phyloP scores from a whole-genome alignment of 1,140 invertebrate species.

The Pseudomyrmex concolor region DNA sequence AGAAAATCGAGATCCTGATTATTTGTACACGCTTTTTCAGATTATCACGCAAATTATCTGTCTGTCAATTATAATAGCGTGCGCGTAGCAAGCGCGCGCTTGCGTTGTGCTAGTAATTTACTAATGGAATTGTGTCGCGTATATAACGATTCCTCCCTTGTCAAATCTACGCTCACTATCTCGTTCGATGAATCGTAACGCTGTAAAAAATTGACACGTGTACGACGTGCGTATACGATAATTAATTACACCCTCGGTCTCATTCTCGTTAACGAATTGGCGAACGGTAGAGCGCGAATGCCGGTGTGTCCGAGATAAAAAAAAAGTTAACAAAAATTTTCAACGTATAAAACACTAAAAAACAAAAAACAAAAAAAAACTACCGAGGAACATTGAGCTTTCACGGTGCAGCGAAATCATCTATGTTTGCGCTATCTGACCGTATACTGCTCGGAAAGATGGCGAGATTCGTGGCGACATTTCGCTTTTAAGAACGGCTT shows the following conservation, averaged over 20 bases:
- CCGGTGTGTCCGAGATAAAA: background rate
- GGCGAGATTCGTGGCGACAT: constrained; percentile 22
- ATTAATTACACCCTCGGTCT: constrained; percentile 17
- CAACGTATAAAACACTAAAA: background rate
- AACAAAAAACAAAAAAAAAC: background rate
- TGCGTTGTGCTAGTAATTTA: too few species aligned
- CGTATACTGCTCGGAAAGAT: background rate
- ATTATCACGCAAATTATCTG: too few species aligned
- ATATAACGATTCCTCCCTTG: background rate
- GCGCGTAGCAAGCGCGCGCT: too few species aligned
- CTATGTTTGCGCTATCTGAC: background rate
- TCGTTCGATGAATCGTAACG: constrained; percentile 1
- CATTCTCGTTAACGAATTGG: constrained; percentile 5
- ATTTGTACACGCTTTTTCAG: too few species aligned
- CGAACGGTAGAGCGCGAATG: too few species aligned
- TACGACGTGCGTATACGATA: background rate
- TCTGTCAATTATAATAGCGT: too few species aligned
- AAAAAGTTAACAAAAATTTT: background rate
- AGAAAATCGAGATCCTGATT: too few species aligned
- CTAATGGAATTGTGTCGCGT: constrained; percentile 38
- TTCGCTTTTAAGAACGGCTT: constrained; percentile 55
- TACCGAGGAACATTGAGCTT: too few species aligned
- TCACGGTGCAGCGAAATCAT: background rate
- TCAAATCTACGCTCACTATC: constrained; percentile 2
- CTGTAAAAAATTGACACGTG: background rate